Percentiles rank a stretch among this genome's conserved stretches.
These are phyloP conservation scores for Poeciliopsis turrubarensis DNA, from an alignment of 2,113 vertebrate species.

Conservation along the genomic window DNA sequence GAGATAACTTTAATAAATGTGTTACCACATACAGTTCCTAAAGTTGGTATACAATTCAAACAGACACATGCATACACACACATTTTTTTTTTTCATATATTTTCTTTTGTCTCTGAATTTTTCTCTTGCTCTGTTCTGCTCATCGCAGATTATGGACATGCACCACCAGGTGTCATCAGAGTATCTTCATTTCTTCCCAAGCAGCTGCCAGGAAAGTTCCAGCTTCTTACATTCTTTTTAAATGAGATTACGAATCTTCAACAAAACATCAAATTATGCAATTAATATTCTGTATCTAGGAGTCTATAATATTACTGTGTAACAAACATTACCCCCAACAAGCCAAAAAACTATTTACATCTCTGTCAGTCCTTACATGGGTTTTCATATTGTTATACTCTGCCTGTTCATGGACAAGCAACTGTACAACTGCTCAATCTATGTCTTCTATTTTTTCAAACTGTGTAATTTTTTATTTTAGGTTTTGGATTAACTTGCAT, in stretches of 20 bases:
- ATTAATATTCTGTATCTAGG: neutral
- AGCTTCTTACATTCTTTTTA: neutral
- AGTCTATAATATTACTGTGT: neutral
- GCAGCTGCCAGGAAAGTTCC: neutral
- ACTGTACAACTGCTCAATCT: no score
- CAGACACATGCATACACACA: no score
- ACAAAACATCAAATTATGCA: neutral
- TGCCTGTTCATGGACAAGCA: no score
- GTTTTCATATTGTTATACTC: no score
- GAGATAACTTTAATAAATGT: no score
- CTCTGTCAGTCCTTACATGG: neutral
- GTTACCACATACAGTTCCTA: neutral
- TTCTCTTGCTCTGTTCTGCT: neutral
- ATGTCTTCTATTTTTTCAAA: no score
- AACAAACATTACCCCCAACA: neutral
- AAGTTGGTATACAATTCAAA: neutral
- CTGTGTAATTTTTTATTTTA: no score
- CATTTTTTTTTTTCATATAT: no score
- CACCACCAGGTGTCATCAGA: slow-evolving; percentile 12
- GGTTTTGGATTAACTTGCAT: no score
- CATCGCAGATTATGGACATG: neutral
- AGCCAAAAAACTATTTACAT: neutral
- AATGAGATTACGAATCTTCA: neutral
- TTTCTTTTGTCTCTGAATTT: neutral
- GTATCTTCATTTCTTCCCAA: neutral